Conservation (phyloP, 2,113 vertebrate species). For the Urocynchramus pylzowi region DNA sequence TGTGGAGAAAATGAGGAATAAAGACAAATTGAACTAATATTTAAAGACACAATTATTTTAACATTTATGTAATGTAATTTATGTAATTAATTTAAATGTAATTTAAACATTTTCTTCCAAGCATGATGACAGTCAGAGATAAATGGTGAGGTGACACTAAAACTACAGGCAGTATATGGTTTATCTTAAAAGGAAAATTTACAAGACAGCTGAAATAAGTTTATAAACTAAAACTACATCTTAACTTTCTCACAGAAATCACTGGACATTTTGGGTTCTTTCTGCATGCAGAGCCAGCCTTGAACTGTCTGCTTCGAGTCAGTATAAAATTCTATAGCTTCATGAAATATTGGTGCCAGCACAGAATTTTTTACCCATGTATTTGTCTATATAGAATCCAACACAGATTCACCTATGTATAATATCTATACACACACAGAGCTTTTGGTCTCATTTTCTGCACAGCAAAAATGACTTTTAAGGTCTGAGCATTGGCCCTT, state of each 20-base stretch:
- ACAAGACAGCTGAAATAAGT: background rate
- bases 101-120: background rate
- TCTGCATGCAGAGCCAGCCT: slow-evolving; percentile 35
- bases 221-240: background rate
- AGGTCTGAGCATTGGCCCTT: background rate
- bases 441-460: slow-evolving; percentile 20
- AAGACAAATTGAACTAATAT: background rate
- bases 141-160: background rate
- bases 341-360: slow-evolving; percentile 8
- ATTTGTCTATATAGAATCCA: background rate
- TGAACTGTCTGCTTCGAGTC: slow-evolving; percentile 62
- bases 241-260: background rate
- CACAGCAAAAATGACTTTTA: slow-evolving; percentile 39
- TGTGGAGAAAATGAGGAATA: background rate
- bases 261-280: slow-evolving; percentile 2
- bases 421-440: background rate
- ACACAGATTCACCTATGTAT: rapidly evolving
- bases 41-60: background rate
- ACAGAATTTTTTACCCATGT: background rate
- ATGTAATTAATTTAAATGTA: too few relatives aligned
- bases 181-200: background rate
- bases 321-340: slow-evolving; percentile 2
- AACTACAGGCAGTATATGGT: background rate
- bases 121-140: background rate
- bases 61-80: too few relatives aligned